These are phyloP conservation scores for Noturus placidus DNA, from an alignment of 2,113 vertebrate species.

Conservation along the genomic window DNA sequence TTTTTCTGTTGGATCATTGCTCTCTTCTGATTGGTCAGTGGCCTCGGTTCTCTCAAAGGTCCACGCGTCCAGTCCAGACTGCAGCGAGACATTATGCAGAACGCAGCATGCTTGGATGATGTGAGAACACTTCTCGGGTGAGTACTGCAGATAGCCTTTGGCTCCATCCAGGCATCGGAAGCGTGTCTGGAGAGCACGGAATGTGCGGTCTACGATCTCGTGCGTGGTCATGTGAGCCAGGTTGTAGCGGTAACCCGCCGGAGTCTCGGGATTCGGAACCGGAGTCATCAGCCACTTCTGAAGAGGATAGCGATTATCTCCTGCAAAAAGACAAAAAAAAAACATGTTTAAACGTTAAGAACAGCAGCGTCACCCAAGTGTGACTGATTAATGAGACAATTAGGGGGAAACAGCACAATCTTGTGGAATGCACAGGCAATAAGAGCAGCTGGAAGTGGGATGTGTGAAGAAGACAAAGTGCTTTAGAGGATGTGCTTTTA, in stretches of 20 bases:
- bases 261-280: conserved; percentile 79
- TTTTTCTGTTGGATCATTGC: conserved; percentile 78
- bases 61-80: conserved; percentile 89
- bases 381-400: conserved; percentile 9
- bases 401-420: background rate
- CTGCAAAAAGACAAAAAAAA: conserved; percentile 62
- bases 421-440: background rate
- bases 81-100: conserved; percentile 90
- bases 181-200: conserved; percentile 83
- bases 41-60: conserved; percentile 76
- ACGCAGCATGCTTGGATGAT: conserved; percentile 95
- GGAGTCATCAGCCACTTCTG: conserved; percentile 92
- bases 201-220: conserved; percentile 84
- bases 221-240: conserved; percentile 85
- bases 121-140: conserved; percentile 89
- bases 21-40: conserved; percentile 78
- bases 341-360: background rate
- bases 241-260: conserved; percentile 86
- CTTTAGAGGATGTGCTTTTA: background rate
- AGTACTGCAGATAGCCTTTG: conserved; percentile 91
- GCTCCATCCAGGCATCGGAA: conserved; percentile 92
- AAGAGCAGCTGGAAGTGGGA: background rate
- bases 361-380: conserved; percentile 7
- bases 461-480: background rate
- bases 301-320: conserved; percentile 83